phyloP scores from a whole-genome alignment of 2,797 vertebrate genomes.

The Coendou prehensilis region DNA sequence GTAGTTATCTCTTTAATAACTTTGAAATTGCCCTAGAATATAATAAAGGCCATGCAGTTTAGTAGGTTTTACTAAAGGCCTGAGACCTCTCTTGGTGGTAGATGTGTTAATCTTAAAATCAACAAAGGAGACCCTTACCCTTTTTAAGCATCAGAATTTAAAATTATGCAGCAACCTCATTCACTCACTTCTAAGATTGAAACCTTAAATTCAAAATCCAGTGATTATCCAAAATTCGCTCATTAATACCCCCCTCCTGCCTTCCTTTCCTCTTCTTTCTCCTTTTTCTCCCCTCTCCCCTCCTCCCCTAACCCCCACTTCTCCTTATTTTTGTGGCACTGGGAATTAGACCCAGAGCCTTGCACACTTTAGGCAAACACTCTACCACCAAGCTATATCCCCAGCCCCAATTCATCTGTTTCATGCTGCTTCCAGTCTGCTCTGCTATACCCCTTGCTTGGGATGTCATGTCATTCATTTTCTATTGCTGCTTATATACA shows the following conservation, averaged over 20 bases:
- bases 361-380: not conserved
- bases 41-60: not conserved
- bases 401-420: not conserved
- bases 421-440: not conserved
- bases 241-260: not conserved
- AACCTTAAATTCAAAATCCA: conserved; percentile 27
- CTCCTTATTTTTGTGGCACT: not conserved
- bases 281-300: no score
- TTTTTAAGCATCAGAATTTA: not conserved
- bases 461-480: not conserved
- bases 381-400: not conserved
- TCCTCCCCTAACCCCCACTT: accelerated
- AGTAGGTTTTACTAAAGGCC: not conserved
- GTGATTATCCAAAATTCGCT: not conserved
- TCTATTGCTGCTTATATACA: not conserved
- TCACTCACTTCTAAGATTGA: not conserved
- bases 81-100: not conserved
- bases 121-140: not conserved
- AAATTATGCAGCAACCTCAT: not conserved
- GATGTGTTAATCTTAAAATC: not conserved
- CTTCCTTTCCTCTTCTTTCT: no score
- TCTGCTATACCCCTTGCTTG: not conserved
- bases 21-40: not conserved
- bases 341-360: not conserved
- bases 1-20: not conserved